A percentile compares a stretch with the other conserved stretches of the same genome.
Conservation (phyloP, 2,113 vertebrate species). For the human region GRCh38 chr14:79123001-79123500, state of each 20-base stretch:
- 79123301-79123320: slow-evolving; percentile 45
- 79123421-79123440: slow-evolving; percentile 49
- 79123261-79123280: not conserved
- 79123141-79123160: not conserved
- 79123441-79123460: slow-evolving; percentile 31
- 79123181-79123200: not conserved
- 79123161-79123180: not conserved
- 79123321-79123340: slow-evolving; percentile 62
- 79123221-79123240: accelerated
- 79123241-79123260: accelerated
- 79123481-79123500: slow-evolving; percentile 33
- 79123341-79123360: slow-evolving; percentile 67
- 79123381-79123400: slow-evolving; percentile 61
- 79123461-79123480: slow-evolving; percentile 14
- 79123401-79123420: slow-evolving; percentile 63
- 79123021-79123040: not conserved
- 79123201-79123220: not conserved
- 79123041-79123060: not conserved
- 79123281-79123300: not conserved
- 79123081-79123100: not conserved
- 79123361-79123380: slow-evolving; percentile 48
- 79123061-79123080: not conserved
- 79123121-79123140: not conserved
- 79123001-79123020: slow-evolving; percentile 3
- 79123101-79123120: not conserved